phyloP scores from a whole-genome alignment of 2,888 invertebrate genomes.

The Drosophila formosana region DNA sequence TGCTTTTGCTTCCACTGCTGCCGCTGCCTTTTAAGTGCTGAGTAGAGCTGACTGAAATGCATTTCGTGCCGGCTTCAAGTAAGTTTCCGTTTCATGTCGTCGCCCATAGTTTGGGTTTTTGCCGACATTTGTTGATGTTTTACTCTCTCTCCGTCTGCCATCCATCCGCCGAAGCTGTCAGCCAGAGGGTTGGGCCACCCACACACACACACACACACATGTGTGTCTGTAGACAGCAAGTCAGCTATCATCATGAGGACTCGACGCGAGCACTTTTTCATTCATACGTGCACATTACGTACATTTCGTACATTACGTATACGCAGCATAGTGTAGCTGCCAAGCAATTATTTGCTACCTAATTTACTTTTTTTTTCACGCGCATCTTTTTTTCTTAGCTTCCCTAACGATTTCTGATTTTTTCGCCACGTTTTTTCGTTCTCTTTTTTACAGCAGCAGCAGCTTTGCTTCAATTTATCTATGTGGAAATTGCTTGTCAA shows the following conservation, averaged over 20 bases:
- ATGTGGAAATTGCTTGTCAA: constrained; percentile 84
- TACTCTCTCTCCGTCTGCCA: background rate
- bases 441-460: constrained; percentile 21
- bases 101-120: constrained; percentile 29
- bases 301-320: constrained; percentile 51
- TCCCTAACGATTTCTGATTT: constrained; percentile 26
- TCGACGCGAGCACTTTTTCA: background rate
- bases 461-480: constrained; percentile 72
- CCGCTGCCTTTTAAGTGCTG: constrained; percentile 56
- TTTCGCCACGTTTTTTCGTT: constrained; percentile 16
- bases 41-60: constrained; percentile 56
- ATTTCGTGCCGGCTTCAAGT: constrained; percentile 70
- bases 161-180: background rate
- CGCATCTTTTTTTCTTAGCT: constrained; percentile 11
- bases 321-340: constrained; percentile 36
- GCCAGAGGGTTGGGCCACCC: background rate
- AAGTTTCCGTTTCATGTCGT: constrained; percentile 77
- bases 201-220: background rate
- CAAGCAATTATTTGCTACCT: constrained; percentile 46
- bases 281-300: constrained; percentile 36
- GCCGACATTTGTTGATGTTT: constrained; percentile 1
- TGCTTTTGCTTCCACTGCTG: constrained; percentile 1
- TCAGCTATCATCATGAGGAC: background rate
- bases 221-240: constrained; percentile 7
- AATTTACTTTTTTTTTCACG: constrained; percentile 39